phyloP scores from a whole-genome alignment of 2,797 vertebrate genomes.

The Poeciliopsis paucimaculata region DNA sequence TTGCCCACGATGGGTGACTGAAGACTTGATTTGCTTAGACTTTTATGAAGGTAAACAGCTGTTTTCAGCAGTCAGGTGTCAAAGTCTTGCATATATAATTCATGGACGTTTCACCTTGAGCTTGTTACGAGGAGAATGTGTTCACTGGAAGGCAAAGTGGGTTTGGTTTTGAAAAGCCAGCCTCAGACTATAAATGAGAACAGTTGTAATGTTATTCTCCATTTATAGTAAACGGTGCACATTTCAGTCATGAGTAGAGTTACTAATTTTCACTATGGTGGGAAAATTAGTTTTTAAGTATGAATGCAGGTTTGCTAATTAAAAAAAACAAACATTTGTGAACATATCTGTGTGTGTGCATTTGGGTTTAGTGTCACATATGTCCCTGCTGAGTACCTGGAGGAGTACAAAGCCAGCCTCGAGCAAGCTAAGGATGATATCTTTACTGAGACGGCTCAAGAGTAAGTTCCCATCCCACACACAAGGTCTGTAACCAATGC shows the following conservation, averaged over 20 bases:
- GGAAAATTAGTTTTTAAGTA: constrained; percentile 26
- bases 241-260: constrained; percentile 12
- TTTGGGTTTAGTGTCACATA: constrained; percentile 89
- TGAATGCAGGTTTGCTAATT: constrained; percentile 32
- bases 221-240: constrained; percentile 33
- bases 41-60: constrained; percentile 53
- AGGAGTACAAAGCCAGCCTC: constrained; percentile 87
- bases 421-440: constrained; percentile 75
- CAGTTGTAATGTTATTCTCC: constrained; percentile 9
- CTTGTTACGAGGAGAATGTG: constrained; percentile 33
- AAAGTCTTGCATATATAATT: constrained; percentile 44
- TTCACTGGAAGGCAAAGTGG: constrained; percentile 27
- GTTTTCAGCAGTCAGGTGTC: constrained; percentile 46
- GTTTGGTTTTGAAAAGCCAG: constrained; percentile 27
- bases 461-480: constrained; percentile 54
- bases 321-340: not conserved
- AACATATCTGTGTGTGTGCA: constrained; percentile 39
- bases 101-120: constrained; percentile 52
- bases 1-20: constrained; percentile 24
- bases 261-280: constrained; percentile 11
- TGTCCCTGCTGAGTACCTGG: constrained; percentile 91
- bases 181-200: constrained; percentile 43
- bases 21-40: constrained; percentile 48
- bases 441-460: constrained; percentile 54
- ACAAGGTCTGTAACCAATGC: not conserved